phyloP scores from a whole-genome alignment of 2,888 invertebrate species.

The Microchrysa polita region DNA sequence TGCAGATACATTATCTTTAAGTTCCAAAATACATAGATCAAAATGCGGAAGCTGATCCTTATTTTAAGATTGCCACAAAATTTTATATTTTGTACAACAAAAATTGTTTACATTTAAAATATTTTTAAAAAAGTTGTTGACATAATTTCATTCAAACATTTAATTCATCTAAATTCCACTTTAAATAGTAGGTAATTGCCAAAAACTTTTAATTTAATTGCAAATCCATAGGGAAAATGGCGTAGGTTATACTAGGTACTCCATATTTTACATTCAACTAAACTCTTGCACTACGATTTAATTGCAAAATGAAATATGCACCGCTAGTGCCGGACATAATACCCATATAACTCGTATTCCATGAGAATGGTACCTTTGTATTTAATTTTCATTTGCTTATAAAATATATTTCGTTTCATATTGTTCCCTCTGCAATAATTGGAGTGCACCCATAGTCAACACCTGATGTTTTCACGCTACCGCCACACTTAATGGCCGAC shows the following conservation, averaged over 20 bases:
- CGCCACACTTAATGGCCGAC: too few species aligned
- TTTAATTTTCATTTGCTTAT: not conserved
- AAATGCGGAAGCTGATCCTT: too few species aligned
- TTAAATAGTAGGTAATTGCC: slow-evolving; percentile 3
- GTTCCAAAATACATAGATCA: too few species aligned
- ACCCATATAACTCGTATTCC: too few species aligned
- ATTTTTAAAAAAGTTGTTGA: too few species aligned
- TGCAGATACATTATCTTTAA: too few species aligned
- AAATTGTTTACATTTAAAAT: too few species aligned
- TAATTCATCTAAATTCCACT: not conserved
- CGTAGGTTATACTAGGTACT: not conserved
- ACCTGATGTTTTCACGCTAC: not conserved
- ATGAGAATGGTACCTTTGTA: not conserved
- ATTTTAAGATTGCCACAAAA: too few species aligned
- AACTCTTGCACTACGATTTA: not conserved
- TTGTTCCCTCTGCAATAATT: not conserved
- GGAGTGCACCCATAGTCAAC: not conserved
- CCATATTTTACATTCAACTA: not conserved
- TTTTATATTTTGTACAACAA: too few species aligned
- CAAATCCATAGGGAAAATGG: not conserved
- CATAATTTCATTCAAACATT: too few species aligned
- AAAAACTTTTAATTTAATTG: slow-evolving; percentile 2
- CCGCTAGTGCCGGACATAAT: too few species aligned
- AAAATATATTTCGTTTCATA: not conserved
- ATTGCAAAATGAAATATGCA: not conserved